Evolutionary conservation across 2,888 invertebrate genomes (phyloP).

Genomic region (Parelbella ahira): DNA sequence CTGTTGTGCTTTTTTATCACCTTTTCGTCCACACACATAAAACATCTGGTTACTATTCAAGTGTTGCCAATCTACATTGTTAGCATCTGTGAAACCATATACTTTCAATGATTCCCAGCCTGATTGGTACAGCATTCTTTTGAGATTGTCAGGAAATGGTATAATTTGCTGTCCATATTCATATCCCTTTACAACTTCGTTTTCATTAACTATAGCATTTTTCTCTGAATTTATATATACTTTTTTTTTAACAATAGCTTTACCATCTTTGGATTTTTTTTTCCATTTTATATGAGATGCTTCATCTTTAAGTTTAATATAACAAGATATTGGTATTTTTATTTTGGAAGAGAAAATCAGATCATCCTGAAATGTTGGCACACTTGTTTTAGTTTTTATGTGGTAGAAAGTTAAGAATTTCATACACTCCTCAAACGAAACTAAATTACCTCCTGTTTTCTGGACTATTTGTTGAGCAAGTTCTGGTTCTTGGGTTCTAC

Average conservation of each 20-base stretch:
- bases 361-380: constrained; percentile 84
- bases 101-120: constrained; percentile 83
- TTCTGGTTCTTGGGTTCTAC: constrained; percentile 42
- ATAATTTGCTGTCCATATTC: constrained; percentile 83
- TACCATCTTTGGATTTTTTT: constrained; percentile 60
- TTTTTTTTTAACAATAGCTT: constrained; percentile 51
- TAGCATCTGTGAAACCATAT: constrained; percentile 83
- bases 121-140: constrained; percentile 78
- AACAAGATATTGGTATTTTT: constrained; percentile 82
- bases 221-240: constrained; percentile 65
- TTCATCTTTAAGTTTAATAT: constrained; percentile 74
- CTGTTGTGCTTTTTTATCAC: constrained; percentile 72
- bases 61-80: constrained; percentile 77
- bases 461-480: constrained; percentile 61
- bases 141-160: constrained; percentile 79
- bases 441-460: constrained; percentile 63
- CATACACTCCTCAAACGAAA: constrained; percentile 81
- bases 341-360: constrained; percentile 82
- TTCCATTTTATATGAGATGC: constrained; percentile 56
- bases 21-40: constrained; percentile 75
- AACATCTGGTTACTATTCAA: constrained; percentile 78
- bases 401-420: constrained; percentile 80
- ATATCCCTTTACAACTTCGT: constrained; percentile 79
- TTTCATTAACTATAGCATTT: constrained; percentile 69
- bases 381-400: constrained; percentile 68